Percentiles rank a stretch among this genome's conserved stretches.
Evolutionary conservation across 2,797 vertebrate species (phyloP).

Genomic region (Carduelis carduelis): DNA sequence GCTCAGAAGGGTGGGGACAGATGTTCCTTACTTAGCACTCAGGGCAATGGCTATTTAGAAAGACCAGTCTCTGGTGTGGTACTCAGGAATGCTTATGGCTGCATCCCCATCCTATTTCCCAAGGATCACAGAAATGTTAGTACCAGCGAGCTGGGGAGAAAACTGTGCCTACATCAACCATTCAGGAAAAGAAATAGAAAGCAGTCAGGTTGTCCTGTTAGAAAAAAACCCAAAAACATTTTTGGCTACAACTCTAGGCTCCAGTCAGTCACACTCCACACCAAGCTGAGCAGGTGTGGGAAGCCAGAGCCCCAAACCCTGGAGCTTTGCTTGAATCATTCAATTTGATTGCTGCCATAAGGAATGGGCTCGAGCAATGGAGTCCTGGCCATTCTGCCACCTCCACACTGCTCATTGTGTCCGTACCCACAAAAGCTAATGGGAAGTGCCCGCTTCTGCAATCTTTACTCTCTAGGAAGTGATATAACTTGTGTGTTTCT

Average conservation of each 20-base stretch:
- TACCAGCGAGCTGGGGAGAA: neutral
- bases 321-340: neutral
- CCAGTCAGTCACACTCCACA: neutral
- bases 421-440: conserved; percentile 6
- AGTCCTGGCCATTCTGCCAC: neutral
- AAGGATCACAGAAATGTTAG: neutral
- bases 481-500: conserved; percentile 57
- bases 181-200: neutral
- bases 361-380: neutral
- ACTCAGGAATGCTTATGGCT: neutral
- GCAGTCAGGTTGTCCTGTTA: neutral
- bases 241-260: neutral
- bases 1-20: neutral
- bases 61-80: neutral
- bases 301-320: neutral
- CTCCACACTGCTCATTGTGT: neutral
- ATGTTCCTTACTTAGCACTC: neutral
- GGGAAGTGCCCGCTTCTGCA: conserved; percentile 18
- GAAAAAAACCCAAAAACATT: neutral
- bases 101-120: neutral
- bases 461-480: conserved; percentile 61
- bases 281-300: neutral
- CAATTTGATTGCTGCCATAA: neutral
- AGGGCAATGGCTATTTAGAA: neutral
- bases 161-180: neutral